phyloP scores from a whole-genome alignment of 2,113 vertebrate species.

The Alosa alosa region DNA sequence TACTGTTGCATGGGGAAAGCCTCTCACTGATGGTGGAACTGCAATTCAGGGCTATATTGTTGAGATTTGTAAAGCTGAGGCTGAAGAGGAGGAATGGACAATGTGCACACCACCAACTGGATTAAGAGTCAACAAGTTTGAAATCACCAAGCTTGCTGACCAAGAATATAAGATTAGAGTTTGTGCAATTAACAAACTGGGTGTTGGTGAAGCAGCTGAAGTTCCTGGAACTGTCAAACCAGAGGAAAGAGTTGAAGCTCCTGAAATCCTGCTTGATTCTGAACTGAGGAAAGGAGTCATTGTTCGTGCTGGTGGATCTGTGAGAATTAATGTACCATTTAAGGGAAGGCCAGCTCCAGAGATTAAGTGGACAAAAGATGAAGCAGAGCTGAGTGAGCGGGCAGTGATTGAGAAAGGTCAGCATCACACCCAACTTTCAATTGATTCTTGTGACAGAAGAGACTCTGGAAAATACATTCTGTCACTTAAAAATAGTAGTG shows the following conservation, averaged over 20 bases:
- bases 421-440: conserved; percentile 81
- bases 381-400: conserved; percentile 81
- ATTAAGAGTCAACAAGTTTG: conserved; percentile 76
- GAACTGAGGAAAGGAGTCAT: conserved; percentile 91
- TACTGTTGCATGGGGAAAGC: conserved; percentile 80
- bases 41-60: conserved; percentile 82
- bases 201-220: conserved; percentile 78
- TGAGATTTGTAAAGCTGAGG: conserved; percentile 84
- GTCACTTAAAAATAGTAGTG: conserved; percentile 81
- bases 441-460: conserved; percentile 85
- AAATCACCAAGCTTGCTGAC: conserved; percentile 81
- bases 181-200: conserved; percentile 84
- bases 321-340: conserved; percentile 89
- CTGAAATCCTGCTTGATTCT: conserved; percentile 84
- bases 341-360: conserved; percentile 91
- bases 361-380: conserved; percentile 89
- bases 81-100: conserved; percentile 85
- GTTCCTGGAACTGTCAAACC: conserved; percentile 84
- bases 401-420: conserved; percentile 79
- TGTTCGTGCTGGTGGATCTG: conserved; percentile 88
- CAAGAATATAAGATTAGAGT: conserved; percentile 83
- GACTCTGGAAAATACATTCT: conserved; percentile 85
- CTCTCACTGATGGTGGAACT: conserved; percentile 84
- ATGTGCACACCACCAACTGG: conserved; percentile 83
- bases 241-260: conserved; percentile 87